Evolutionary conservation across 1,140 invertebrate genomes (phyloP).

Genomic region (Hyphantria cunea): DNA sequence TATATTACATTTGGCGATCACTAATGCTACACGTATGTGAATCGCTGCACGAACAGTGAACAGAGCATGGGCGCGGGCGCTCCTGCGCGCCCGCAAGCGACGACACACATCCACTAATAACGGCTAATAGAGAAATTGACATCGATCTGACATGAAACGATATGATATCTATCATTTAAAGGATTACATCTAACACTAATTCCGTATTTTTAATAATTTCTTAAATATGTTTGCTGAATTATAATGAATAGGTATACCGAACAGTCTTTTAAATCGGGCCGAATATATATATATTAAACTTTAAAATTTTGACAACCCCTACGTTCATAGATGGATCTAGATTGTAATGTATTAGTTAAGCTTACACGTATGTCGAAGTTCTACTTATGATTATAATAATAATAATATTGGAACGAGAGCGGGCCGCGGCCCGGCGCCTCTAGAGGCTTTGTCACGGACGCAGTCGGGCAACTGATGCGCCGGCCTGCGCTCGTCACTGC

Average conservation of each 20-base stretch:
- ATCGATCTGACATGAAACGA: constrained; percentile 62
- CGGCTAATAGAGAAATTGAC: constrained; percentile 61
- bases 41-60: constrained; percentile 54
- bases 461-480: constrained; percentile 1
- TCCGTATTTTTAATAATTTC: constrained; percentile 49
- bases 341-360: constrained; percentile 56
- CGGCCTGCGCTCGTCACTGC: constrained; percentile 25
- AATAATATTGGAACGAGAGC: constrained; percentile 33
- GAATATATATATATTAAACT: constrained; percentile 53
- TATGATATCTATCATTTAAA: constrained; percentile 51
- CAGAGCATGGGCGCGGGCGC: constrained; percentile 31
- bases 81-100: constrained; percentile 12
- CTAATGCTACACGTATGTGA: constrained; percentile 72
- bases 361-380: constrained; percentile 58
- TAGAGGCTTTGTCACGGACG: no score
- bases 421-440: constrained; percentile 23
- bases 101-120: constrained; percentile 52
- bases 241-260: constrained; percentile 79
- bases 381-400: constrained; percentile 42
- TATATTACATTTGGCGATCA: constrained; percentile 79
- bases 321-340: constrained; percentile 71
- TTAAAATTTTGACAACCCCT: constrained; percentile 77
- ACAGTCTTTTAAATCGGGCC: constrained; percentile 81
- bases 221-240: constrained; percentile 61
- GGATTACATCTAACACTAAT: constrained; percentile 67